Base-by-base conservation (phyloP, 2,113 vertebrate species). In the Rhipidura dahli region DNA sequence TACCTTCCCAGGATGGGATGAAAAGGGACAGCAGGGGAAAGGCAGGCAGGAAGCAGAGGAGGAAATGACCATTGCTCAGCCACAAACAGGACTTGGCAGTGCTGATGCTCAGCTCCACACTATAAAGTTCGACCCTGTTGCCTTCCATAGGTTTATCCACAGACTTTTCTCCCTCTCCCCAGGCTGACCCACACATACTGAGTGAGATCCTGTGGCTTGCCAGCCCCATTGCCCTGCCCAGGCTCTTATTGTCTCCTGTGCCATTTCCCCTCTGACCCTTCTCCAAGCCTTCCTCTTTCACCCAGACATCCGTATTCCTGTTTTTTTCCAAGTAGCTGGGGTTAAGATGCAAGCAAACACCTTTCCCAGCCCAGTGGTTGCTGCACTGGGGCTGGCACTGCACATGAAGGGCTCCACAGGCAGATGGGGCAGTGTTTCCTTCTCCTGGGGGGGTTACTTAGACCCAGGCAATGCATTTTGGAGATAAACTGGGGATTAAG, bases 221-320 rank as follows among this genome's bases (percentile, higher is more conserved):
- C 2, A 3, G 49, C 49, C 71, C 50, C 0, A 0, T 54, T 40
- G 77, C n/a, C 64, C 53, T 63, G 47, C 42, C 66, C 3, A 1
- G 2, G 12, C n/a, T 66, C 60, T 68, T 66, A 87, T 15, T 21
- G 0, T 18, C 81, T 68, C 77, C 44, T 4, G 24, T 5, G 61
- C 19, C 0, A 0, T n/a, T 87, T 93, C 77, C 93, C 73, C 27
- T 89, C 54, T 15, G 68, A 92, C 77, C 8, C 44, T 54, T 54
- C 83, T 81, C 64, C 64, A 24, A 79, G 47, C 28, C 20, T 65
- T 96, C n/a, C 81, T 83, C 90, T 91, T 85, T 87, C 73, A 89
- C 89, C 91, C 75, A 72, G 63, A 86, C 73, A 95, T 82, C 91
- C 89, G 91, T 24, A 91, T 91, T 87, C 89, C 87, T 76, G 83